phyloP scores from a whole-genome alignment of 2,797 vertebrate species.

The Artibeus jamaicensis region DNA sequence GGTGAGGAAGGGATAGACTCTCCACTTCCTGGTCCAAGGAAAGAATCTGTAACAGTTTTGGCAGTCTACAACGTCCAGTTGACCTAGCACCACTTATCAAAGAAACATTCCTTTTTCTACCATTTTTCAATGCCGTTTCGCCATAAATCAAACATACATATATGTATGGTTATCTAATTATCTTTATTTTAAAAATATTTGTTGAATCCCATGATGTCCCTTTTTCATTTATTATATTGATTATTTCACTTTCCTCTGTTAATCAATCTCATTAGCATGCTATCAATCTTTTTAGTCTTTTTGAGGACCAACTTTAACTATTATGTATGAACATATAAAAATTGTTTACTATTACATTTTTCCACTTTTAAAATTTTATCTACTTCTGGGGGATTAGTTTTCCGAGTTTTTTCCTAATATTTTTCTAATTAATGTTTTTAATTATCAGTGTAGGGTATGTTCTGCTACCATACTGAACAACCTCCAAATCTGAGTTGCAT shows the following conservation, averaged over 20 bases:
- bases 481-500: not conserved
- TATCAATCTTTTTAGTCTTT: not conserved
- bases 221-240: not conserved
- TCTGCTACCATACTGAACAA: not conserved
- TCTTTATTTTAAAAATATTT: not conserved
- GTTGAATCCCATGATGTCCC: not conserved
- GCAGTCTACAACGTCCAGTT: not conserved
- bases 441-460: not conserved
- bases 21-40: not conserved
- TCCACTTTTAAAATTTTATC: not conserved
- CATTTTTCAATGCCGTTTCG: not conserved
- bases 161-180: not conserved
- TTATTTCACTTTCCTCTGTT: not conserved
- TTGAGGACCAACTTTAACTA: not conserved
- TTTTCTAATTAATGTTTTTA: not conserved
- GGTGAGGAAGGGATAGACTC: not conserved
- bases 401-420: not conserved
- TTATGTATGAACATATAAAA: not conserved
- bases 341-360: not conserved
- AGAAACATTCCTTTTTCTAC: not conserved
- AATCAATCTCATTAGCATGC: not conserved
- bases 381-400: not conserved
- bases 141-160: not conserved
- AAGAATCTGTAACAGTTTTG: not conserved
- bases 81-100: not conserved